A percentile compares a stretch with the other conserved stretches of the same genome.
These are phyloP conservation scores for Drosophila phalerata DNA, from an alignment of 2,888 invertebrate species.

Conservation along the genomic window DNA sequence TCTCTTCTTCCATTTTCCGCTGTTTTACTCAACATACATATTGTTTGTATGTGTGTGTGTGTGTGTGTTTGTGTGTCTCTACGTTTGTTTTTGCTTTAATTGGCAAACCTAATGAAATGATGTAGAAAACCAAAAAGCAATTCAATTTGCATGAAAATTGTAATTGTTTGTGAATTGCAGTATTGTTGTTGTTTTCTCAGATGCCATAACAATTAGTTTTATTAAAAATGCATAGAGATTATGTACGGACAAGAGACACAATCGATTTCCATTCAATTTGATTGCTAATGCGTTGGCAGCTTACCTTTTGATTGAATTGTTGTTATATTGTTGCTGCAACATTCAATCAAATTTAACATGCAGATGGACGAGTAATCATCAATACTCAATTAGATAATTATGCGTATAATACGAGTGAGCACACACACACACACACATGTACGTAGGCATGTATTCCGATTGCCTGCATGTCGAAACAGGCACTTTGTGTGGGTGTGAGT, in stretches of 20 bases:
- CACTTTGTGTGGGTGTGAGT: not conserved
- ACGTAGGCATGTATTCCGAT: conserved; percentile 12
- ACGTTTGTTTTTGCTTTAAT: conserved; percentile 15
- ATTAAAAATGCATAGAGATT: conserved; percentile 66
- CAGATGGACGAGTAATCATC: conserved; percentile 43
- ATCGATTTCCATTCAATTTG: conserved; percentile 53
- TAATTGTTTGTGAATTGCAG: conserved; percentile 39
- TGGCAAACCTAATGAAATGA: conserved; percentile 30
- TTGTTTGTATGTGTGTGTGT: not conserved
- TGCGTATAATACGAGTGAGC: conserved; percentile 21
- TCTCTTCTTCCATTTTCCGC: not conserved
- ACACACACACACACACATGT: not conserved
- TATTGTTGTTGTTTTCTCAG: conserved; percentile 26
- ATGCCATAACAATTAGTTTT: conserved; percentile 68
- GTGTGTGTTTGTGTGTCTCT: not conserved
- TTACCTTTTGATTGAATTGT: conserved; percentile 17
- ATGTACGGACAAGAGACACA: conserved; percentile 19
- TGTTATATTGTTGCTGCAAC: conserved; percentile 27
- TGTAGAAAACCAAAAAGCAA: conserved; percentile 39
- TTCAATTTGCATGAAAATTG: conserved; percentile 57
- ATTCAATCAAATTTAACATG: conserved; percentile 65
- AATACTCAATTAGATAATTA: conserved; percentile 78
- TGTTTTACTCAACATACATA: not conserved
- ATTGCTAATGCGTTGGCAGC: conserved; percentile 15
- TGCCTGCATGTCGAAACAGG: not conserved